Evolutionary conservation across 2,113 vertebrate species (phyloP).

Genomic region (Porphyrio hochstetteri): DNA sequence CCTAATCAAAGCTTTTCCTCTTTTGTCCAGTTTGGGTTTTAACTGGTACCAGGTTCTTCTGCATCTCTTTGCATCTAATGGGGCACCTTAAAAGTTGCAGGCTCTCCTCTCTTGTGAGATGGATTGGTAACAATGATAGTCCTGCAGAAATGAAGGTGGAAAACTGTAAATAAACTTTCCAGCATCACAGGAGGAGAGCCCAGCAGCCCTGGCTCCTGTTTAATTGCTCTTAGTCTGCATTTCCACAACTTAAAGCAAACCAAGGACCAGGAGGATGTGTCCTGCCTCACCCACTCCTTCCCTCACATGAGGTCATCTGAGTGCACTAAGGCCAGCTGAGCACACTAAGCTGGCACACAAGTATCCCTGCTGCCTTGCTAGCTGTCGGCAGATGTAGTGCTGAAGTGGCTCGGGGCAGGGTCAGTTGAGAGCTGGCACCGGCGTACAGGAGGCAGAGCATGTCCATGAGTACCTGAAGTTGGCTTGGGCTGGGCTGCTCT

Average conservation of each 20-base stretch:
- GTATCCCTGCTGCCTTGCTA: neutral
- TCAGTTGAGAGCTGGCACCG: neutral
- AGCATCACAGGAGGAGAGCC: neutral
- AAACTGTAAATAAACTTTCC: neutral
- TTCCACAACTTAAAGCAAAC: neutral
- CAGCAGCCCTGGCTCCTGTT: neutral
- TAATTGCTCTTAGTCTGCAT: neutral
- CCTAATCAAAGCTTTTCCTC: neutral
- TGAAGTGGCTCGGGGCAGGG: neutral
- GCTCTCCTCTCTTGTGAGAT: neutral
- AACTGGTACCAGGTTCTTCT: neutral
- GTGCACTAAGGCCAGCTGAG: neutral
- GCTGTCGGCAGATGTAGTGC: neutral
- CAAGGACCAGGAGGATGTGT: rapidly evolving
- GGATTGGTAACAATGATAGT: neutral
- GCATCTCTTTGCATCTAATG: neutral
- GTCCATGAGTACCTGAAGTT: rapidly evolving
- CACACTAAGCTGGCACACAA: neutral
- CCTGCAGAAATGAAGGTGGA: neutral
- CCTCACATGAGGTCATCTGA: neutral
- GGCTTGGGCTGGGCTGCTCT: neutral
- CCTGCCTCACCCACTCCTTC: neutral
- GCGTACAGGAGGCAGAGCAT: rapidly evolving
- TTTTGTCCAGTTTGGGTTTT: neutral
- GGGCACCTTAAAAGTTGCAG: neutral